Evolutionary conservation across 1,140 invertebrate species (phyloP).

Genomic region (Hylaeus anthracinus): DNA sequence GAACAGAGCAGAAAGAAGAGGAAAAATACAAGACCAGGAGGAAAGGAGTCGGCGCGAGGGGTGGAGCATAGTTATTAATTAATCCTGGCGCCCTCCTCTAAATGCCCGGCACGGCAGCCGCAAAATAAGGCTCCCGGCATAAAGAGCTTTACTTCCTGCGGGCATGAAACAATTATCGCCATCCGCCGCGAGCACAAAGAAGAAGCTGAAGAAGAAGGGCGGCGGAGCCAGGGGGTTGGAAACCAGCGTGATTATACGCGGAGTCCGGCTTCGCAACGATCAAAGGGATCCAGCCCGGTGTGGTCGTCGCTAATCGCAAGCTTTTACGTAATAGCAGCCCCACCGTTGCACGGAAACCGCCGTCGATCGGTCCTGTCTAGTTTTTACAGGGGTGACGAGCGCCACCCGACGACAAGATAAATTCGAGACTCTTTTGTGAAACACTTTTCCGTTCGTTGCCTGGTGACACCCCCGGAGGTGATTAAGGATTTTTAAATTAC

Average conservation of each 20-base stretch:
- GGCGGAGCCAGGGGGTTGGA: background rate
- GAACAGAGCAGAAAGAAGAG: constrained; percentile 17
- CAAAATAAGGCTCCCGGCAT: constrained; percentile 73
- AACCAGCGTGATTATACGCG: constrained; percentile 57
- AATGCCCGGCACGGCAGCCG: constrained; percentile 50
- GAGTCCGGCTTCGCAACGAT: constrained; percentile 61
- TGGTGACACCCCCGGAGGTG: background rate
- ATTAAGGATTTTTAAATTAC: constrained; percentile 23
- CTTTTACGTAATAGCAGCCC: constrained; percentile 58
- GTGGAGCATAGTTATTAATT: constrained; percentile 75
- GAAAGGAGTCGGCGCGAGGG: constrained; percentile 34
- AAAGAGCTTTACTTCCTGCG: constrained; percentile 70
- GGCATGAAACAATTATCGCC: constrained; percentile 73
- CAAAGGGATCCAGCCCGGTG: constrained; percentile 60
- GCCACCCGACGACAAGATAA: constrained; percentile 31
- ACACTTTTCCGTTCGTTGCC: background rate
- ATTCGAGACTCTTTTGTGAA: constrained; percentile 38
- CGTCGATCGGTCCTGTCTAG: constrained; percentile 48
- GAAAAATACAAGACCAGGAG: background rate
- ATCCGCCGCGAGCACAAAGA: constrained; percentile 58
- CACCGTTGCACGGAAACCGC: constrained; percentile 21
- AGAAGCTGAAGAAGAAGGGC: constrained; percentile 57
- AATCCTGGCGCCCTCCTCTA: constrained; percentile 67
- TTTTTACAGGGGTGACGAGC: constrained; percentile 33
- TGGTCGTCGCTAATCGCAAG: constrained; percentile 66